These are phyloP conservation scores for Onychomys torridus DNA, from an alignment of 2,797 vertebrate genomes.

Conservation along the genomic window DNA sequence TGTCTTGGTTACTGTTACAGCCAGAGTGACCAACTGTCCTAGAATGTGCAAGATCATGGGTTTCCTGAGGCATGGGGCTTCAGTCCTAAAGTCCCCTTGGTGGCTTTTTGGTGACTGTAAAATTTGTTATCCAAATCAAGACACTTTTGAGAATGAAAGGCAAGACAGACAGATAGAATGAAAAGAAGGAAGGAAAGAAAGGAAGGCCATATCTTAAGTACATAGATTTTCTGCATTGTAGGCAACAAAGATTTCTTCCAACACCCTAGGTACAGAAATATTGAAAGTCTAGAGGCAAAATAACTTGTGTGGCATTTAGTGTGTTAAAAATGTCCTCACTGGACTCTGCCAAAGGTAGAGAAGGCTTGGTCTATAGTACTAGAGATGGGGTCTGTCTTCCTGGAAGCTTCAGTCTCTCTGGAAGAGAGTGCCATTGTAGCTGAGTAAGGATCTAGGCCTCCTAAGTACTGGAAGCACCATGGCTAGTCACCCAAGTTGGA, in stretches of 20 bases:
- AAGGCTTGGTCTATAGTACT: background rate
- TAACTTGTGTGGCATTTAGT: background rate
- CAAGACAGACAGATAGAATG: background rate
- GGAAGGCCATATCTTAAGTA: background rate
- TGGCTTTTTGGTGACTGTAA: background rate
- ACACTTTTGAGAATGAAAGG: background rate
- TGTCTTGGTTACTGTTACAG: background rate
- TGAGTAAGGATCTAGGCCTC: fast-evolving
- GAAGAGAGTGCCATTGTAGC: background rate
- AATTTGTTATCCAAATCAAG: background rate
- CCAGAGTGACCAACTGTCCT: background rate
- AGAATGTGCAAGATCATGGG: background rate
- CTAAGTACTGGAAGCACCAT: too few relatives aligned
- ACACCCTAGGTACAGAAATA: background rate
- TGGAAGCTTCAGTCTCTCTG: background rate
- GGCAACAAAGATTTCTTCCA: background rate
- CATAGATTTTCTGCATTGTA: background rate
- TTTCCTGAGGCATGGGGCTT: background rate
- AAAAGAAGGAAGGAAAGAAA: too few relatives aligned
- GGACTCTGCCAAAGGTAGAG: background rate
- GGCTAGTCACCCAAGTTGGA: fast-evolving
- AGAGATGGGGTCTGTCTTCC: fast-evolving
- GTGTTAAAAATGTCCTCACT: background rate
- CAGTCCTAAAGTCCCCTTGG: background rate
- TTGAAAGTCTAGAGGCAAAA: background rate